Evolutionary conservation across 2,888 invertebrate genomes (phyloP).

Genomic region (Atethmia centrago): DNA sequence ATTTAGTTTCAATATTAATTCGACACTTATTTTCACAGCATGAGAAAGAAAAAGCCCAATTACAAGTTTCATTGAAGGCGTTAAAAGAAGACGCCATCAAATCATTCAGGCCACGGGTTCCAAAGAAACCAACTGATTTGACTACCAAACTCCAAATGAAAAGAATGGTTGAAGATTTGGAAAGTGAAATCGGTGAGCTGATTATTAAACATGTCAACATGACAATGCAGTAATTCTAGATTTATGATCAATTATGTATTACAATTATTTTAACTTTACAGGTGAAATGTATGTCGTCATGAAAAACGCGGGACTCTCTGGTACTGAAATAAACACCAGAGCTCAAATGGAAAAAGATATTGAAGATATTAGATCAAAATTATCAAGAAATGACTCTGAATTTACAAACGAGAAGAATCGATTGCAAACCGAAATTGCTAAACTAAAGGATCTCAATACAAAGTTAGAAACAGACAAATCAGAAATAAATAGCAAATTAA

Average conservation of each 20-base stretch:
- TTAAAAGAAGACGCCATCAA: constrained; percentile 92
- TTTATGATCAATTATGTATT: background rate
- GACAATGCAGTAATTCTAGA: background rate
- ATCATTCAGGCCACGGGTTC: constrained; percentile 92
- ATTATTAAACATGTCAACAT: background rate
- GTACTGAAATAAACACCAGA: constrained; percentile 87
- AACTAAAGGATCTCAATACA: constrained; percentile 88
- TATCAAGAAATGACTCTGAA: constrained; percentile 87
- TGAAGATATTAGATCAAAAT: constrained; percentile 89
- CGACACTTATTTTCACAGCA: constrained; percentile 75
- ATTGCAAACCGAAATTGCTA: constrained; percentile 87
- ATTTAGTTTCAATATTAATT: background rate
- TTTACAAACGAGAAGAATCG: constrained; percentile 89
- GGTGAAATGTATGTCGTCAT: constrained; percentile 91
- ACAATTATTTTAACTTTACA: constrained; percentile 67
- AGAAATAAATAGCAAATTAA: constrained; percentile 78
- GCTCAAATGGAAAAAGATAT: constrained; percentile 88
- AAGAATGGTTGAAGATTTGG: constrained; percentile 96
- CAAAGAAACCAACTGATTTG: constrained; percentile 93
- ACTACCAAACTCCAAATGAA: constrained; percentile 94
- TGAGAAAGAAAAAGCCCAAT: constrained; percentile 92
- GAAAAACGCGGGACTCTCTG: constrained; percentile 90
- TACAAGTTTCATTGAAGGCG: constrained; percentile 92
- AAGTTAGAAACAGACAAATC: constrained; percentile 87
- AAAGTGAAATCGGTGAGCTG: constrained; percentile 94